phyloP scores from a whole-genome alignment of 2,888 invertebrate species.

The Drosophila stalkeri region DNA sequence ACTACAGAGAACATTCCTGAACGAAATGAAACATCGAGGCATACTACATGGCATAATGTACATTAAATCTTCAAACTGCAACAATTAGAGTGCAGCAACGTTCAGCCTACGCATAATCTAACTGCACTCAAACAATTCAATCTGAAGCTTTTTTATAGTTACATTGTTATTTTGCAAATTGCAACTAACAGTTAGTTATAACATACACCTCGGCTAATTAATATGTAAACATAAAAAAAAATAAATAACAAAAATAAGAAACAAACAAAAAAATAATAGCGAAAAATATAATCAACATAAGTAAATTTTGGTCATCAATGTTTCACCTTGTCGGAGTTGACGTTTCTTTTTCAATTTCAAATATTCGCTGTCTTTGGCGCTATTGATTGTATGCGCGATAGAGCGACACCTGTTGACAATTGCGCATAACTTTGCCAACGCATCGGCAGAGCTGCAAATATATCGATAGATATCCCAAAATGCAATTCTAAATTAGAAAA shows the following conservation, averaged over 20 bases:
- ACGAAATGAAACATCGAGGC: background rate
- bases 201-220: background rate
- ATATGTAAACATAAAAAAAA: background rate
- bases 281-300: too few relatives aligned
- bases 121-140: background rate
- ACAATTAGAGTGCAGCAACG: background rate
- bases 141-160: background rate
- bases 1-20: conserved; percentile 12
- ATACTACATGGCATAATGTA: conserved; percentile 14
- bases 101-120: background rate
- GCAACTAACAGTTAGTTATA: background rate
- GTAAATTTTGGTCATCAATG: background rate
- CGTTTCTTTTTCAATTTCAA: background rate
- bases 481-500: conserved; percentile 36
- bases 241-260: too few relatives aligned
- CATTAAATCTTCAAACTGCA: conserved; percentile 36
- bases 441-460: background rate
- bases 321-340: background rate
- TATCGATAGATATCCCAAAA: conserved; percentile 29
- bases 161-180: background rate
- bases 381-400: background rate
- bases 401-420: conserved; percentile 14
- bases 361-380: background rate
- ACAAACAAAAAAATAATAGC: too few relatives aligned
- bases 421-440: conserved; percentile 1